Base-by-base conservation (phyloP, 2,888 invertebrate species). In the Meteorus cinctellus region DNA sequence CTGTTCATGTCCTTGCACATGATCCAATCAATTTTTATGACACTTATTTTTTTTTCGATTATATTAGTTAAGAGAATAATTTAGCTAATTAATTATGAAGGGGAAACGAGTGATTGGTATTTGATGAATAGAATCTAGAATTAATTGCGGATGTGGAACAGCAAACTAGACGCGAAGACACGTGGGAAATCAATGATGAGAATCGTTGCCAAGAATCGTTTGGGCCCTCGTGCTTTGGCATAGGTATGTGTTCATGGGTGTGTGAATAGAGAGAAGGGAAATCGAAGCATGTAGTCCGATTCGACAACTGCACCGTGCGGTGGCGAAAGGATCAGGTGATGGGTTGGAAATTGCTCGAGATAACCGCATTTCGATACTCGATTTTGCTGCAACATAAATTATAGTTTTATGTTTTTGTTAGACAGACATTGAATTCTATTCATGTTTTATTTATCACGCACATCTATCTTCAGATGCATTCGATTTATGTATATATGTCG, bases 321-420 rank as follows among this genome's bases (percentile, higher is more conserved):
- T 48, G 48, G n/a, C 4, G 24, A 34, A 36, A 63, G 65, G 70
- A 75, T 75, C 63, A 75, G 70, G 75, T 75, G 75, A n/a, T 29
- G n/a, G 55, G 12, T 41, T 63, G 19, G 55, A 71, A 71, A 71
- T 75, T 69, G 74, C 69, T 69, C 60, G 62, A 51, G 68, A 74
- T 74, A 74, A 74, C 68, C 63, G 62, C 68, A 62, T 69, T 74
- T 69, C 36, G 14, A 68, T 72, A 63, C 72, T 34, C 24, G 36
- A 65, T 65, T n/a, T 34, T 55, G 19, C 51, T 41, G 19, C 12
- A 68, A n/a, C 34, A 62, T 74, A 45, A 74, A 74, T 74, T 74
- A 62, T 74, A 48, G 66, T 69, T 63, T 71, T 65, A 73, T 69
- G 24, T 55, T 45, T 72, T 72, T 66, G 67, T 71, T 65, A 19